Conservation (phyloP, 2,888 invertebrate species). For the Drosophila buzzatii region DNA sequence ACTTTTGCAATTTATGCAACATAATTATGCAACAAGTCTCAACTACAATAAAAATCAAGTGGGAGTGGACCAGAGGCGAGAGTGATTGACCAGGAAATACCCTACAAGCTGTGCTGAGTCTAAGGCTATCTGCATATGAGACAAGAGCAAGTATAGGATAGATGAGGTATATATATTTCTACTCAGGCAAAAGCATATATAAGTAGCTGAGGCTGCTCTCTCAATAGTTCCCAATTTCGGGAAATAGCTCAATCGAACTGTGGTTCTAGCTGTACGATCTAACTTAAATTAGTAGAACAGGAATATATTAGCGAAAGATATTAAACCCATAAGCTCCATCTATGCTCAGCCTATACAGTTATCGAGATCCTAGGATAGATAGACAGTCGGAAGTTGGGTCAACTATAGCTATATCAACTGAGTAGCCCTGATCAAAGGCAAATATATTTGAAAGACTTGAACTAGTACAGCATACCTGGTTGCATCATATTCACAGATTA, state of each 20-base stretch:
- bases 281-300: not conserved
- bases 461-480: no score
- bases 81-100: not conserved
- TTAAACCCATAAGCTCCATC: not conserved
- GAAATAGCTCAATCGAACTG: not conserved
- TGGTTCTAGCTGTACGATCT: not conserved
- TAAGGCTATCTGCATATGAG: no score
- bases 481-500: not conserved
- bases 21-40: slow-evolving; percentile 74
- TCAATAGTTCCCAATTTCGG: no score
- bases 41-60: slow-evolving; percentile 28
- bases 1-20: slow-evolving; percentile 82
- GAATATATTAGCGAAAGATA: not conserved
- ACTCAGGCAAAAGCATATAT: no score
- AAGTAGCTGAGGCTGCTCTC: no score
- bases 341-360: not conserved
- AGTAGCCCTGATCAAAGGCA: no score
- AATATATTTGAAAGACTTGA: no score
- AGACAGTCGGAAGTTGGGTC: no score
- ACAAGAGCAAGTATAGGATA: no score
- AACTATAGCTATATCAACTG: no score
- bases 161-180: no score
- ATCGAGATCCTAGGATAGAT: not conserved
- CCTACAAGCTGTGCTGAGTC: not conserved
- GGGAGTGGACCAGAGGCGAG: not conserved